Evolutionary conservation across 2,113 vertebrate genomes (phyloP).

Genomic region (Heliornis fulica): DNA sequence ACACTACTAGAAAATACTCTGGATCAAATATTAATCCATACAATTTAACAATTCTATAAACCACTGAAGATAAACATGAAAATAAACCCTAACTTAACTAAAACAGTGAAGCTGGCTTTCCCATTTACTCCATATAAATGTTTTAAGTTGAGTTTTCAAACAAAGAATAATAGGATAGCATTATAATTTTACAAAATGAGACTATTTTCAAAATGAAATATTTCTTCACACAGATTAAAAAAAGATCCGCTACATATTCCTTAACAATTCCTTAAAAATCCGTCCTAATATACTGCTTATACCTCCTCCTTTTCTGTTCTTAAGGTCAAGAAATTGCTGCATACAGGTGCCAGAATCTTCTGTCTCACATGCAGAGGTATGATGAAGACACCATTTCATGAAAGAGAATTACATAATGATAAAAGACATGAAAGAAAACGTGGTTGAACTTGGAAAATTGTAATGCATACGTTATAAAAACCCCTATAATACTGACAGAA

Average conservation of each 20-base stretch:
- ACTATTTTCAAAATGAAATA: background rate
- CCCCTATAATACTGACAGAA: background rate
- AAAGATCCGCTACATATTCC: background rate
- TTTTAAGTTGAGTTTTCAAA: background rate
- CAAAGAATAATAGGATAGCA: background rate
- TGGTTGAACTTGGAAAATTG: background rate
- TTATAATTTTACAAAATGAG: background rate
- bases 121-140: background rate
- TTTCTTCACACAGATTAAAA: background rate
- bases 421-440: background rate
- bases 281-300: fast-evolving
- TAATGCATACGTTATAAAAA: background rate
- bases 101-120: background rate
- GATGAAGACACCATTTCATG: background rate
- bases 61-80: background rate
- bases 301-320: background rate
- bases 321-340: background rate
- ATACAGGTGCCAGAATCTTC: background rate
- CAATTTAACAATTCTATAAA: background rate
- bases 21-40: background rate
- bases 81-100: background rate
- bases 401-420: background rate
- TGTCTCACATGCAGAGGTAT: background rate
- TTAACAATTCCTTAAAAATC: background rate
- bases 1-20: background rate